Evolutionary conservation across 2,113 vertebrate genomes (phyloP), one percentile per base, ranked within the genome.

Genomic region (Ploceus nigricollis): DNA sequence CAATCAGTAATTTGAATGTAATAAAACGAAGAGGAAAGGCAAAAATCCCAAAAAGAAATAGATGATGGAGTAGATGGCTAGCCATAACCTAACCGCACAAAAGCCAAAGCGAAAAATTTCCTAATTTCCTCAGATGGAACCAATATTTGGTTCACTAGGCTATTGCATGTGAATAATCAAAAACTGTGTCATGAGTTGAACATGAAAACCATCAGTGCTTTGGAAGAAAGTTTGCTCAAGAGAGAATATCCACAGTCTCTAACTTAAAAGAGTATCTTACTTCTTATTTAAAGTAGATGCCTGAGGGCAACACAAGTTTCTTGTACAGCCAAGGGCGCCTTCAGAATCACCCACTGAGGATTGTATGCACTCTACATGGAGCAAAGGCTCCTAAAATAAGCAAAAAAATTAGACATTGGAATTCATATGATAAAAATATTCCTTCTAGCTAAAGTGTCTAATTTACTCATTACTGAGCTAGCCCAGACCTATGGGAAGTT

Each of bases 371-470:
- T 76, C 61, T 72, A 56, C 44, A 45, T 33, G 79, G 63, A 91
- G 57, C 57, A 82, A 93, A 96, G 57, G 25, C 64, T 93, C 54
- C 51, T 83, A 92, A 93, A 88, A 73, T 48, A 80, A 89, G 39
- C 39, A 94, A 72, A 80, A 68, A 64, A 57, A 6, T 39, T 39
- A 80, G 54, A 80, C 33, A 73, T 11, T 3, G 5, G 24, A 78
- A 92, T 75, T 83, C 15, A 31, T 63, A n/a, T 19, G 54, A 72
- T 45, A 91, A 44, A 87, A 85, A 65, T 69, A 80, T 54, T 94
- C 19, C 56, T 81, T 91, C 58, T 60, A 9, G 4, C 33, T 33
- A 10, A 90, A 93, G 23, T 50, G n/a, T 60, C 58, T 85, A 53
- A 79, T 70, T 77, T 77, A 54, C 16, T 88, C 11, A 39, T 90